Conservation (phyloP, 1,140 invertebrate genomes). For the Drosophila triauraria region DNA sequence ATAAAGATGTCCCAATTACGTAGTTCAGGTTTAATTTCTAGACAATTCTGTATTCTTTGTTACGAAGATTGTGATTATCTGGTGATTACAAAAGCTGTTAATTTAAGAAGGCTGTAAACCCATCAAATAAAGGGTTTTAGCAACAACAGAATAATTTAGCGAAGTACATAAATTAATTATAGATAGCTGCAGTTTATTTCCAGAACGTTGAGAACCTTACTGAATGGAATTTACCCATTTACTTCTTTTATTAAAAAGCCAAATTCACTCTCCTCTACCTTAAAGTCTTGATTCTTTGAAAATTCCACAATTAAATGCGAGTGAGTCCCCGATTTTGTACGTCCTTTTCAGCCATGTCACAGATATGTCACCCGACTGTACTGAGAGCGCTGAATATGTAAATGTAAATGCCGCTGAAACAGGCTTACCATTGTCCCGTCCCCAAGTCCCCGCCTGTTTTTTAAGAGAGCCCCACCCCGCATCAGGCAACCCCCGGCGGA, state of each 20-base stretch:
- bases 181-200: not conserved
- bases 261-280: not conserved
- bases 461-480: conserved; percentile 5
- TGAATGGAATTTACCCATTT: not conserved
- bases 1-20: not conserved
- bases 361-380: conserved; percentile 29
- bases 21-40: not conserved
- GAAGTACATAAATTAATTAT: not conserved
- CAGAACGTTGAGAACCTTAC: not conserved
- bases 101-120: conserved; percentile 12
- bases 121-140: not conserved
- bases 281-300: not conserved
- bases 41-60: not conserved
- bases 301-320: conserved; percentile 14
- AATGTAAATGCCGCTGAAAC: conserved; percentile 35
- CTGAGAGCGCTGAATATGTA: conserved; percentile 35
- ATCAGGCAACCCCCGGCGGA: conserved; percentile 26
- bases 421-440: conserved; percentile 17
- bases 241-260: not conserved
- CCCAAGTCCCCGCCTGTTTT: conserved; percentile 8
- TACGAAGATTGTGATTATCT: not conserved
- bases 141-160: not conserved
- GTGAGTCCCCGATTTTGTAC: conserved; percentile 17
- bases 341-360: conserved; percentile 27
- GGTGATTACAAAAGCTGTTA: not conserved